phyloP scores from a whole-genome alignment of 2,797 vertebrate species.

The Betta splendens region DNA sequence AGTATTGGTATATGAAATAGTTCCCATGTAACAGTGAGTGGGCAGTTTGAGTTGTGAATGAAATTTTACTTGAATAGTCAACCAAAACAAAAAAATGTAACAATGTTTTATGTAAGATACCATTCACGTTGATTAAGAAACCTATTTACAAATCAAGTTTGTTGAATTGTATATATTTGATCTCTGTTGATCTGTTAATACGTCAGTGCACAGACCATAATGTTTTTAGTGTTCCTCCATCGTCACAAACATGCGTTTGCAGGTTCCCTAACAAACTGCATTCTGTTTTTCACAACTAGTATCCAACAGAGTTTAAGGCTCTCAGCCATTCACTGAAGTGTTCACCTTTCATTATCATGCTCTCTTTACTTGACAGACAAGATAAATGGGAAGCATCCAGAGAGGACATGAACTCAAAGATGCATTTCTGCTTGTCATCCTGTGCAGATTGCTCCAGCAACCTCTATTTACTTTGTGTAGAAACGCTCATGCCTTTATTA shows the following conservation, averaged over 20 bases:
- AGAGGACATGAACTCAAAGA: conserved; percentile 72
- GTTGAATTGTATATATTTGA: no score
- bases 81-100: no score
- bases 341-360: conserved; percentile 77
- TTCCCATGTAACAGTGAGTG: no score
- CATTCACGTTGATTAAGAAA: no score
- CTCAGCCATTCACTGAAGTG: conserved; percentile 60
- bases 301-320: conserved; percentile 35
- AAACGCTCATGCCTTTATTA: conserved; percentile 56
- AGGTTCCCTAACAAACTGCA: conserved; percentile 12
- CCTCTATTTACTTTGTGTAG: conserved; percentile 67
- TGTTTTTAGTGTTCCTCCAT: background rate
- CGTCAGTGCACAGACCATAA: no score
- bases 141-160: no score
- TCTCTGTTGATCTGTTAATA: no score
- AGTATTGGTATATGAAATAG: conserved; percentile 20
- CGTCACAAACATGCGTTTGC: conserved; percentile 3
- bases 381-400: conserved; percentile 77
- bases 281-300: background rate
- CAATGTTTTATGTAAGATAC: no score
- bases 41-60: background rate
- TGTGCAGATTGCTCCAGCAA: conserved; percentile 59
- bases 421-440: conserved; percentile 72
- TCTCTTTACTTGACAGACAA: conserved; percentile 74
- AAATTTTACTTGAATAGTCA: no score